Percentiles rank a stretch among this genome's conserved stretches.
Evolutionary conservation across 1,140 invertebrate species (phyloP).

Genomic region (Radopholus similis): DNA sequence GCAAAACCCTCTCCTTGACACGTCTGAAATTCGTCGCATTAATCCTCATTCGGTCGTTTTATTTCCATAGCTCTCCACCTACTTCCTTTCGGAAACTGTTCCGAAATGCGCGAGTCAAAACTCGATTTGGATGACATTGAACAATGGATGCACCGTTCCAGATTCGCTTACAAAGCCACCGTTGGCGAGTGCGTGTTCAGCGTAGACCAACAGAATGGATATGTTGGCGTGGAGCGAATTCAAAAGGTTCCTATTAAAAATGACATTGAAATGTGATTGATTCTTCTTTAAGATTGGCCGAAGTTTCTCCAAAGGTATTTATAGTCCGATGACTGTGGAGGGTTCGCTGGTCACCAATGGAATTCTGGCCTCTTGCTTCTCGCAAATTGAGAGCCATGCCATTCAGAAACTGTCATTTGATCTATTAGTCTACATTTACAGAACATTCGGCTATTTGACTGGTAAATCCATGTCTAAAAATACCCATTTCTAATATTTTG

Average conservation of each 20-base stretch:
- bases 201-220: slow-evolving; percentile 11
- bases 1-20: slow-evolving; percentile 42
- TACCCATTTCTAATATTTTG: background rate
- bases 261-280: no score
- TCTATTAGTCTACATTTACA: slow-evolving; percentile 34
- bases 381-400: slow-evolving; percentile 73
- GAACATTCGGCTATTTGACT: slow-evolving; percentile 39
- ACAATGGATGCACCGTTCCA: slow-evolving; percentile 38
- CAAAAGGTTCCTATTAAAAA: no score
- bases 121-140: slow-evolving; percentile 33
- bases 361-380: slow-evolving; percentile 88
- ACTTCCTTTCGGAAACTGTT: slow-evolving; percentile 46
- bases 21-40: slow-evolving; percentile 22
- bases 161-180: slow-evolving; percentile 42
- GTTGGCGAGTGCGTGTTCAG: slow-evolving; percentile 42
- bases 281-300: slow-evolving; percentile 38
- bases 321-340: slow-evolving; percentile 77
- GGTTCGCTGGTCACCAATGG: slow-evolving; percentile 86
- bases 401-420: slow-evolving; percentile 36
- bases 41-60: slow-evolving; percentile 19
- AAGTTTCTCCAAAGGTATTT: slow-evolving; percentile 67
- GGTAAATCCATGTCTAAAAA: slow-evolving; percentile 4
- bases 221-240: slow-evolving; percentile 31
- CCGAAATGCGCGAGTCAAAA: slow-evolving; percentile 15
- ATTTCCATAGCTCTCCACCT: slow-evolving; percentile 44